phyloP scores from a whole-genome alignment of 2,113 vertebrate genomes.

The Hippoglossus stenolepis region DNA sequence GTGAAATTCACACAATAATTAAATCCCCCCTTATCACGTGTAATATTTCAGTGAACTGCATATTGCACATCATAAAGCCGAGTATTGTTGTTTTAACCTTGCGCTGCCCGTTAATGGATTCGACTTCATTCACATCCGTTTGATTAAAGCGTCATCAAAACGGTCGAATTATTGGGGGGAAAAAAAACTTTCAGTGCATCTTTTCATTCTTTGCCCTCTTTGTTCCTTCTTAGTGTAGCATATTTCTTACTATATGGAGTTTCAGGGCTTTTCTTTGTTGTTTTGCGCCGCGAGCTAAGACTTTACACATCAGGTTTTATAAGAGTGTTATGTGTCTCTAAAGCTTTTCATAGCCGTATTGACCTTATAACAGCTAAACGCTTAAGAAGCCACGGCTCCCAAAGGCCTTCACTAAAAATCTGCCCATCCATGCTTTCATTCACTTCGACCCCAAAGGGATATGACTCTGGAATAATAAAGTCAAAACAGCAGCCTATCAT shows the following conservation, averaged over 20 bases:
- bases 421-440: conserved; percentile 33
- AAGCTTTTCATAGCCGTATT: conserved; percentile 58
- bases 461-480: background rate
- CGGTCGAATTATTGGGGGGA: too few species aligned
- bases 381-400: conserved; percentile 48
- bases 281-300: conserved; percentile 34
- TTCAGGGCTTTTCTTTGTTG: conserved; percentile 53
- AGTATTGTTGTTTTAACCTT: conserved; percentile 23
- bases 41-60: conserved; percentile 23
- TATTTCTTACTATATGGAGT: conserved; percentile 8
- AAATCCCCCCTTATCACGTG: conserved; percentile 31
- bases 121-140: background rate
- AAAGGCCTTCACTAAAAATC: conserved; percentile 45
- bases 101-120: conserved; percentile 5
- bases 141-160: too few species aligned
- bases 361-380: conserved; percentile 59
- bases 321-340: conserved; percentile 40
- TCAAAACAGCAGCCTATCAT: conserved; percentile 2
- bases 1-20: conserved; percentile 35
- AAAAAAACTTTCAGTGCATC: too few species aligned
- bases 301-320: conserved; percentile 17
- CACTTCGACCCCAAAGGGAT: conserved; percentile 16
- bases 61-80: background rate
- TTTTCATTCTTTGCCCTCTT: background rate
- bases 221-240: conserved; percentile 15